Evolutionary conservation across 2,797 vertebrate genomes (phyloP).

Genomic region (Xenops minutus): DNA sequence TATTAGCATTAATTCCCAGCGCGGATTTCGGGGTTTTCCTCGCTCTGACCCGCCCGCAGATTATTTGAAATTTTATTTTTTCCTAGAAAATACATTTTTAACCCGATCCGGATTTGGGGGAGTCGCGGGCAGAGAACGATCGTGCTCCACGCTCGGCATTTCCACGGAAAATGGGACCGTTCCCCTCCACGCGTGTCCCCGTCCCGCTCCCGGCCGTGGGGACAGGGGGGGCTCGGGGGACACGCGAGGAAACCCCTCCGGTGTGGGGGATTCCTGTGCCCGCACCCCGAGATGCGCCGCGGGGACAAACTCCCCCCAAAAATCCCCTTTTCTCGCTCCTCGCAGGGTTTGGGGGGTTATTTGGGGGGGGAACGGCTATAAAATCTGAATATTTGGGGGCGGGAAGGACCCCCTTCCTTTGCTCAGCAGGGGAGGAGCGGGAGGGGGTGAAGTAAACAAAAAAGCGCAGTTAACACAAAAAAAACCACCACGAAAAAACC

Average conservation of each 20-base stretch:
- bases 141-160: background rate
- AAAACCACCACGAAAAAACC: background rate
- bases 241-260: background rate
- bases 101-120: background rate
- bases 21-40: background rate
- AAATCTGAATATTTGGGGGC: background rate
- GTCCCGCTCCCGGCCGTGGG: background rate
- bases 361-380: background rate
- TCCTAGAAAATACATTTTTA: background rate
- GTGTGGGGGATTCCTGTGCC: background rate
- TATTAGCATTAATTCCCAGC: background rate
- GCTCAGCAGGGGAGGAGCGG: background rate
- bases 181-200: background rate
- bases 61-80: background rate
- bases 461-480: background rate
- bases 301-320: background rate
- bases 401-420: background rate
- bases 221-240: too few species aligned
- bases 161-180: too few species aligned
- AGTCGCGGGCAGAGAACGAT: background rate
- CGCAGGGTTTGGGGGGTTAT: background rate
- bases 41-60: background rate
- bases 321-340: background rate
- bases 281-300: background rate
- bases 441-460: background rate